These are phyloP conservation scores for Drosophila helvetica DNA, from an alignment of 2,888 invertebrate species.

Conservation along the genomic window DNA sequence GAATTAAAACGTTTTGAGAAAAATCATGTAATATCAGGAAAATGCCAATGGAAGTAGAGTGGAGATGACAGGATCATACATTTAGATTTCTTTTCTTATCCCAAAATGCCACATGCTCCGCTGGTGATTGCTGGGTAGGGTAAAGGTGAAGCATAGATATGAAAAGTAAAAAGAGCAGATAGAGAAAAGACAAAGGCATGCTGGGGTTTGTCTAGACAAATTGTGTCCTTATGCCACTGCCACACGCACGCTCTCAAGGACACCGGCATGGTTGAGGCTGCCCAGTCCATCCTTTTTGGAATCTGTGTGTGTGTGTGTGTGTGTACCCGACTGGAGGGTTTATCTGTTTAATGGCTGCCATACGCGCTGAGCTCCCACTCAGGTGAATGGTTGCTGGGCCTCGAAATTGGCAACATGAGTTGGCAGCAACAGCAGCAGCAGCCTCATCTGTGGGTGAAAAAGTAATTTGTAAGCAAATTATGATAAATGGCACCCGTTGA, in stretches of 20 bases:
- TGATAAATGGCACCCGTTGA: conserved; percentile 65
- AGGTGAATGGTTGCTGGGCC: conserved; percentile 25
- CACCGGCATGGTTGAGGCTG: conserved; percentile 2
- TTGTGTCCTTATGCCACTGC: conserved; percentile 54
- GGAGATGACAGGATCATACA: too few relatives aligned
- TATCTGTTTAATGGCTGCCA: conserved; percentile 77
- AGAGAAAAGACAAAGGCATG: conserved; percentile 31
- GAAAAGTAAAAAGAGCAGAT: not conserved
- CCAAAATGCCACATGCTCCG: not conserved
- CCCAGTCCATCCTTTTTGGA: not conserved
- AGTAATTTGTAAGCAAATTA: conserved; percentile 76
- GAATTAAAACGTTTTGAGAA: not conserved
- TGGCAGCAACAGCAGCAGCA: conserved; percentile 31
- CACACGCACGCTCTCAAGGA: conserved; percentile 16
- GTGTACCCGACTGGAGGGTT: conserved; percentile 52
- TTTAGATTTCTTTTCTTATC: not conserved
- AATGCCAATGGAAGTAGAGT: too few relatives aligned
- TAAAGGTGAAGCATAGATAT: not conserved
- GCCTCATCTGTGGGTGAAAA: conserved; percentile 43
- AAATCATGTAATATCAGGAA: too few relatives aligned
- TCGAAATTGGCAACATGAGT: conserved; percentile 74
- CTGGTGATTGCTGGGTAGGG: conserved; percentile 25
- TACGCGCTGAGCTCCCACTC: conserved; percentile 61
- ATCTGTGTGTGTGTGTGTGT: conserved; percentile 33
- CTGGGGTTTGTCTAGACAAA: conserved; percentile 62